These are phyloP conservation scores for Drosophila dives DNA, from an alignment of 2,888 invertebrate genomes.

Conservation along the genomic window DNA sequence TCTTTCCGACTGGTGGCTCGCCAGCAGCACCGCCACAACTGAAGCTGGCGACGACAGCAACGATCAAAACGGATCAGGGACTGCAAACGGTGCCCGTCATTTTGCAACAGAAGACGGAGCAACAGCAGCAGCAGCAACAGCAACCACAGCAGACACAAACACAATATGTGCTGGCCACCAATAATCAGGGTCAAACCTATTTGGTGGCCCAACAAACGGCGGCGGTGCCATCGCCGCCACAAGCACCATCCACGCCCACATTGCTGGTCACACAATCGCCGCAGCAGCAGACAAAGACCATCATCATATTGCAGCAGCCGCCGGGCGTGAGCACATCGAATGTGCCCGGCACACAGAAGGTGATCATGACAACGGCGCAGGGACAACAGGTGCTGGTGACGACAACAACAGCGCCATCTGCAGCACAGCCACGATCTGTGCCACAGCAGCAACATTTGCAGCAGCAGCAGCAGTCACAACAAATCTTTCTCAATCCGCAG, in stretches of 20 bases:
- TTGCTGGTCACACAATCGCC: constrained; percentile 89
- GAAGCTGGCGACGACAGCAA: constrained; percentile 82
- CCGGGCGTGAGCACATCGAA: constrained; percentile 56
- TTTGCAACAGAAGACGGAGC: constrained; percentile 77
- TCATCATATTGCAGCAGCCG: constrained; percentile 89
- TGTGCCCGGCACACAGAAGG: constrained; percentile 85
- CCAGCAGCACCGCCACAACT: constrained; percentile 52
- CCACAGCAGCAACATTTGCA: constrained; percentile 16
- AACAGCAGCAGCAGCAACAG: constrained; percentile 62
- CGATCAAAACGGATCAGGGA: constrained; percentile 84
- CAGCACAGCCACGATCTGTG: constrained; percentile 53
- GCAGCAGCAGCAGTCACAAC: constrained; percentile 51
- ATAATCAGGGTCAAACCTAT: constrained; percentile 87
- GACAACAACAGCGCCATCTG: constrained; percentile 60
- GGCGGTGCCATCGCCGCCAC: constrained; percentile 86
- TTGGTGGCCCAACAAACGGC: constrained; percentile 87
- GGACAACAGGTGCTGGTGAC: constrained; percentile 89
- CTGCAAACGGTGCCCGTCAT: constrained; percentile 84
- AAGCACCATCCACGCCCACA: constrained; percentile 85
- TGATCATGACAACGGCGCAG: constrained; percentile 88
- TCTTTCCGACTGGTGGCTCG: constrained; percentile 69
- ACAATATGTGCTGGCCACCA: constrained; percentile 84
- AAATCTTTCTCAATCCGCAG: constrained; percentile 63
- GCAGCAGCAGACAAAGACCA: constrained; percentile 89
- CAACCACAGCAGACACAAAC: constrained; percentile 77